A percentile compares a stretch with the other conserved stretches of the same genome.
These are phyloP conservation scores for Ennomos erosarius DNA, from an alignment of 2,888 invertebrate genomes.

Conservation along the genomic window DNA sequence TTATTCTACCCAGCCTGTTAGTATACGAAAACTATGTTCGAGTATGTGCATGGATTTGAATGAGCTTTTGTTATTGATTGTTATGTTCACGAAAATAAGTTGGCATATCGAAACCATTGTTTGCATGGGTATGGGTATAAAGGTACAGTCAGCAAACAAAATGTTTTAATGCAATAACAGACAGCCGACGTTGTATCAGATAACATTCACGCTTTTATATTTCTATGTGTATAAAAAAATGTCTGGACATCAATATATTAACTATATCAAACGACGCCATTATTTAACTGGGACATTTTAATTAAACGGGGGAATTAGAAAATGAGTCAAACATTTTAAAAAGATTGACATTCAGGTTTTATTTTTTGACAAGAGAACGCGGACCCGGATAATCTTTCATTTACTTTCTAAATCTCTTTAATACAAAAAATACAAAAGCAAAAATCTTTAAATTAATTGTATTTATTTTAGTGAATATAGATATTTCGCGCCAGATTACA, in stretches of 20 bases:
- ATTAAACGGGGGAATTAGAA: slow-evolving; percentile 16
- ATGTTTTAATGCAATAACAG: neutral
- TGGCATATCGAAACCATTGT: slow-evolving; percentile 20
- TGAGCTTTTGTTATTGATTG: slow-evolving; percentile 22
- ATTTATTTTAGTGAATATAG: neutral
- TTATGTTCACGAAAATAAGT: slow-evolving; percentile 18
- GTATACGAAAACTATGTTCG: slow-evolving; percentile 25
- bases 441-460: slow-evolving; percentile 4
- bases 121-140: neutral
- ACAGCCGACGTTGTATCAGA: neutral
- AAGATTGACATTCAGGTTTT: slow-evolving; percentile 25
- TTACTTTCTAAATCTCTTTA: slow-evolving; percentile 23
- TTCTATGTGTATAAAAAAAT: neutral
- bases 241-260: neutral
- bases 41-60: slow-evolving; percentile 20
- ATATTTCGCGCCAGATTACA: neutral
- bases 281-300: slow-evolving; percentile 9
- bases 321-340: slow-evolving; percentile 26
- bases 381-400: slow-evolving; percentile 24
- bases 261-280: slow-evolving; percentile 2
- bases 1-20: slow-evolving; percentile 17
- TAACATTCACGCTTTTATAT: neutral
- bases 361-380: slow-evolving; percentile 28
- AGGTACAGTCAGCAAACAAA: slow-evolving; percentile 1
- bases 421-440: slow-evolving; percentile 10